Conservation (phyloP, 2,113 vertebrate species). For the Hemiprocne comata region DNA sequence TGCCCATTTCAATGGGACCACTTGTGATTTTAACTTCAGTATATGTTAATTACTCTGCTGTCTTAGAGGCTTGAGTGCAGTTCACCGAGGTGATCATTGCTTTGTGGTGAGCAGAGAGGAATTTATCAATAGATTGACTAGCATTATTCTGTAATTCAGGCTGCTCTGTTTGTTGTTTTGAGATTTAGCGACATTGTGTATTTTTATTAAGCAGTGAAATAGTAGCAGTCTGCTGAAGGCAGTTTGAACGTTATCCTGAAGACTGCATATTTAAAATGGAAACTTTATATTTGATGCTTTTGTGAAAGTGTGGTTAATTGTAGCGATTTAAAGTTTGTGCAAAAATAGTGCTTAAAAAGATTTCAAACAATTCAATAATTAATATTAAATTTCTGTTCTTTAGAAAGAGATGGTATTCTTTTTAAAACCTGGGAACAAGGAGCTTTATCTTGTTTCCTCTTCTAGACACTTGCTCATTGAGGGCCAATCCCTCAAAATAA, state of each 20-base stretch:
- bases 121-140: background rate
- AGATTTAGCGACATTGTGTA: background rate
- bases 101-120: background rate
- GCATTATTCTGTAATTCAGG: background rate
- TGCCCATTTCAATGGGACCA: background rate
- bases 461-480: background rate
- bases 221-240: background rate
- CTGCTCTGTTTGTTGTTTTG: background rate
- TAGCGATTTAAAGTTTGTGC: background rate
- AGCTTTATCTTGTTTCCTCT: background rate
- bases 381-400: background rate
- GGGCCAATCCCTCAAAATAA: background rate
- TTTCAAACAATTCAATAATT: background rate
- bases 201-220: background rate
- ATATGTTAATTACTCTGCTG: background rate
- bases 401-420: background rate
- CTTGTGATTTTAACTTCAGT: background rate
- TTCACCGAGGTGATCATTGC: background rate
- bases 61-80: background rate
- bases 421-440: background rate
- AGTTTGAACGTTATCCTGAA: background rate
- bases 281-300: background rate
- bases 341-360: background rate
- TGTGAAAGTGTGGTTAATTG: background rate
- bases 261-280: background rate